Percentiles rank a stretch among this genome's conserved stretches.
Evolutionary conservation across 2,888 invertebrate species (phyloP).

Genomic region (Urechis unicinctus): DNA sequence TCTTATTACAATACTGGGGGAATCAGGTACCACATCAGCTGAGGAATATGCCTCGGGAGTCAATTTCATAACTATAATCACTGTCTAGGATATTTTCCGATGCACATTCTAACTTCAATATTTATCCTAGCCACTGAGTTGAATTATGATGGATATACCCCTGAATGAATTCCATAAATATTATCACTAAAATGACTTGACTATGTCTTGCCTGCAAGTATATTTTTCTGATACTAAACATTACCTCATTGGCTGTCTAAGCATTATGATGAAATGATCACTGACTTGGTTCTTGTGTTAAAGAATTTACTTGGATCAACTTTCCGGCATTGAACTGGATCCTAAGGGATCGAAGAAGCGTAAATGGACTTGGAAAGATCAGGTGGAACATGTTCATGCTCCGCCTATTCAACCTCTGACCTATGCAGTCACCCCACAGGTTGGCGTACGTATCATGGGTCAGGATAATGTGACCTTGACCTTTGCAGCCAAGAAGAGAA

Average conservation of each 20-base stretch:
- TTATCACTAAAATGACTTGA: too few species aligned
- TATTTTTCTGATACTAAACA: not conserved
- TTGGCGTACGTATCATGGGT: constrained; percentile 38
- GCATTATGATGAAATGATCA: not conserved
- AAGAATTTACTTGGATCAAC: constrained; percentile 29
- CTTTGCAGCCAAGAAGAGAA: constrained; percentile 31
- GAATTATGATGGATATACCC: too few species aligned
- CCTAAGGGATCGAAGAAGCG: constrained; percentile 29
- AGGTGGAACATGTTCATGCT: constrained; percentile 42
- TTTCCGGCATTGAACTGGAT: constrained; percentile 44
- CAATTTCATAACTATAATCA: too few species aligned
- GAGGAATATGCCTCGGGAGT: too few species aligned
- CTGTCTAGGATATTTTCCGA: too few species aligned
- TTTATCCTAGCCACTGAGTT: too few species aligned
- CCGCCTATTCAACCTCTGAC: constrained; percentile 49
- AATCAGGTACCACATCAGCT: constrained; percentile 32
- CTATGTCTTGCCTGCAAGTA: too few species aligned
- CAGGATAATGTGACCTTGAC: constrained; percentile 43
- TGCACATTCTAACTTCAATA: too few species aligned
- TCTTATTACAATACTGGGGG: constrained; percentile 38
- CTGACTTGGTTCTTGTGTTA: too few species aligned
- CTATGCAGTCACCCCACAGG: constrained; percentile 34
- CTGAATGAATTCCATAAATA: too few species aligned
- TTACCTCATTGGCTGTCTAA: not conserved
- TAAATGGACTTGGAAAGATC: constrained; percentile 45